Base-by-base conservation (phyloP, 2,797 vertebrate genomes). In the Xenops minutus region DNA sequence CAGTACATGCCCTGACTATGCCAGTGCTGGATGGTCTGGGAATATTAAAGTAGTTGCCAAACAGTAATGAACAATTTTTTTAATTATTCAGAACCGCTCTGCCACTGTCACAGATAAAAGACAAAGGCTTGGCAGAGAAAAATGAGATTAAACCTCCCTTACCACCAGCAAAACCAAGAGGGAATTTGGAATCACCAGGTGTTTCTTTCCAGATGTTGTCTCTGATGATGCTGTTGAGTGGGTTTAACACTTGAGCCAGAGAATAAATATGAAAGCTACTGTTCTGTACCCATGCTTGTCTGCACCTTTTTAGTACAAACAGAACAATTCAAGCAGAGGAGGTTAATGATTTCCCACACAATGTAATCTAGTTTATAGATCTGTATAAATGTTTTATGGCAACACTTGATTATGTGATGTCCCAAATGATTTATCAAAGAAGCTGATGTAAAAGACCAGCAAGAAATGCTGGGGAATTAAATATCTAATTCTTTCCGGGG, bases 351-450 rank as follows among this genome's bases (percentile, higher is more conserved):
- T 96, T 93, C 95, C 79, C 92, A 88, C 69, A 61, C 92, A 82
- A 96, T 43, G 48, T 74, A 96, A 97, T 96, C 94, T 96, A 85
- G 20, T 96, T 97, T 97, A 95, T 96, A 96, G 96, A 96, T 92
- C 83, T 91, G 86, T 78, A 94, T 96, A 95, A 97, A 97, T 92
- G 93, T 95, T 97, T 98, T 96, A 97, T 51, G 52, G 96, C 74
- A 87, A 90, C 55, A 80, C 88, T 96, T 97, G 96, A 97, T 93
- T 95, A 96, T 89, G 67, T 58, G n/a, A 51, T 7, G 62, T 98
- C 98, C 97, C 97, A 86, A 91, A 96, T 96, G 98, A 97, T 97
- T 98, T 97, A 97, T 97, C 97, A 95, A 95, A 96, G 93, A 91
- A 96, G 94, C 91, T 98, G 97, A 98, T 97, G 96, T 97, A 97